Evolutionary conservation across 2,797 vertebrate genomes (phyloP).

Genomic region (Orestias chungarensis): DNA sequence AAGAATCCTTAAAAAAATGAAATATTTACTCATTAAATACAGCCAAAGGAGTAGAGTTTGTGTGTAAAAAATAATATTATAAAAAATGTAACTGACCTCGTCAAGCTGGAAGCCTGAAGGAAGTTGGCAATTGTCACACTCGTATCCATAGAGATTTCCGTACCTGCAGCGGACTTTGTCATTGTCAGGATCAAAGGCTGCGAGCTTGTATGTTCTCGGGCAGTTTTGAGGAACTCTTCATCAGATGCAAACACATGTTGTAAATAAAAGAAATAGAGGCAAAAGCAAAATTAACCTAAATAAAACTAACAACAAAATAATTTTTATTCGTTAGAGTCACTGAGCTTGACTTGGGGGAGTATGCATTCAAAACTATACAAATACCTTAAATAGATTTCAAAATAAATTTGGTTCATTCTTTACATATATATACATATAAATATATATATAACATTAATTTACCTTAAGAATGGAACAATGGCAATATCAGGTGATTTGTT

Average conservation of each 20-base stretch:
- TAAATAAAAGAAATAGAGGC: neutral
- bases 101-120: slow-evolving; percentile 54
- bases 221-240: slow-evolving; percentile 71
- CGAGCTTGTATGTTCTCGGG: slow-evolving; percentile 49
- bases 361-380: neutral
- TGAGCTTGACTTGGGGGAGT: neutral
- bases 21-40: neutral
- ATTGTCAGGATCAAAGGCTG: slow-evolving; percentile 62
- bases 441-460: neutral
- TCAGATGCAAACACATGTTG: neutral
- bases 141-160: neutral
- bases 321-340: neutral
- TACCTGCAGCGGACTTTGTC: slow-evolving; percentile 67
- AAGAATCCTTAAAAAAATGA: slow-evolving; percentile 3
- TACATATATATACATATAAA: neutral
- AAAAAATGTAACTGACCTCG: slow-evolving; percentile 29
- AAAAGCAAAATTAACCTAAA: neutral
- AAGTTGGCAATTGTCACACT: slow-evolving; percentile 44
- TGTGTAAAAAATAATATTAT: neutral
- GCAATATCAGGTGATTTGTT: slow-evolving; percentile 60
- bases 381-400: neutral
- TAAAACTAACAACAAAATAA: too few relatives aligned
- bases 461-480: slow-evolving; percentile 57
- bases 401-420: neutral
- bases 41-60: neutral